Conservation (phyloP, 2,113 vertebrate genomes). For the Ptychochromis oligacanthus region DNA sequence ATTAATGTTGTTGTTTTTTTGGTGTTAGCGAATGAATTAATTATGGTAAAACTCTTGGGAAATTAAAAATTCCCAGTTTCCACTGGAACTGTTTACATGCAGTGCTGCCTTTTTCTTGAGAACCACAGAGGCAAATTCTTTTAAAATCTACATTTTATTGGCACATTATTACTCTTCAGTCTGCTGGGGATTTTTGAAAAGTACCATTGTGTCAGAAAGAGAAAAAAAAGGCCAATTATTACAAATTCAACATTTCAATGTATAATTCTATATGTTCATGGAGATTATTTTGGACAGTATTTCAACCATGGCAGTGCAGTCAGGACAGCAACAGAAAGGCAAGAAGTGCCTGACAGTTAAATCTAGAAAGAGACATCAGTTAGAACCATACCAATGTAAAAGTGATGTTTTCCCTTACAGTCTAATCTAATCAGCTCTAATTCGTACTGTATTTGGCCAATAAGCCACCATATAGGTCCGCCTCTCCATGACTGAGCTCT, state of each 20-base stretch:
- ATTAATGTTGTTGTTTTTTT: slow-evolving; percentile 66
- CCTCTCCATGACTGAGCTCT: too few species aligned
- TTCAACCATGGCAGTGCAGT: too few species aligned
- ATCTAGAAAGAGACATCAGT: too few species aligned
- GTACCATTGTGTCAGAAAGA: not conserved
- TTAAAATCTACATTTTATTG: slow-evolving; percentile 41
- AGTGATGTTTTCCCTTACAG: too few species aligned
- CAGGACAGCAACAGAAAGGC: too few species aligned
- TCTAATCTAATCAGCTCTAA: too few species aligned
- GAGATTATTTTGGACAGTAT: too few species aligned
- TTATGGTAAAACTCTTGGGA: slow-evolving; percentile 56
- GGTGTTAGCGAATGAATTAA: slow-evolving; percentile 42
- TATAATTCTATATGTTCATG: too few species aligned
- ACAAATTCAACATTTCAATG: not conserved
- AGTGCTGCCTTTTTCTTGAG: slow-evolving; percentile 19
- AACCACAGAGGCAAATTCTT: slow-evolving; percentile 14
- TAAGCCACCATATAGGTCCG: too few species aligned
- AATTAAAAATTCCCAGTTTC: slow-evolving; percentile 27
- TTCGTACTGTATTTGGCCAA: too few species aligned
- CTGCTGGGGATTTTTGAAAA: slow-evolving; percentile 4
- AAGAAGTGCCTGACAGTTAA: too few species aligned
- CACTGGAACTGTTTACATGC: slow-evolving; percentile 31
- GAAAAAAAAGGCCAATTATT: not conserved
- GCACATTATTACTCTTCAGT: slow-evolving; percentile 21
- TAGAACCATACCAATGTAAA: too few species aligned